Conservation (phyloP, 2,113 vertebrate species). For the Daubentonia madagascariensis region DNA sequence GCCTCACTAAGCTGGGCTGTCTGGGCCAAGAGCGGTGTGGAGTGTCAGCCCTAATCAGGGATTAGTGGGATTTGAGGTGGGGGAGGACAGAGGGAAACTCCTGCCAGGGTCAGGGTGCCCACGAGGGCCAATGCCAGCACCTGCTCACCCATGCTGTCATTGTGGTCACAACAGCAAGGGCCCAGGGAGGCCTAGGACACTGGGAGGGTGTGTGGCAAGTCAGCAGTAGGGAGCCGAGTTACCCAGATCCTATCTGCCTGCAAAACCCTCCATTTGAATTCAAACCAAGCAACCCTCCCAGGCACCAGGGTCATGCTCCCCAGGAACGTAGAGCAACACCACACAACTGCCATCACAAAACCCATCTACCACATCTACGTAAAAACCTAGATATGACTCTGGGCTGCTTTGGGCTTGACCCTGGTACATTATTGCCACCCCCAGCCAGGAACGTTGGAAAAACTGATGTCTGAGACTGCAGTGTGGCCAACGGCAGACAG, state of each 20-base stretch:
- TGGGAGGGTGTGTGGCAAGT: neutral
- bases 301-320: neutral
- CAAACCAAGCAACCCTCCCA: neutral
- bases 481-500: neutral
- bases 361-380: accelerated
- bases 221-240: accelerated
- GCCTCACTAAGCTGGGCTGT: neutral
- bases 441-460: neutral
- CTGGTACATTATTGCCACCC: accelerated
- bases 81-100: slow-evolving; percentile 80
- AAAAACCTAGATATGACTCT: neutral
- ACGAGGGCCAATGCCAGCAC: slow-evolving; percentile 84
- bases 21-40: neutral
- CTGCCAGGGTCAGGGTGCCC: slow-evolving; percentile 82
- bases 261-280: neutral
- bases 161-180: accelerated
- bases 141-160: neutral
- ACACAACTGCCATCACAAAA: neutral
- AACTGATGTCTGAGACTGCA: accelerated
- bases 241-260: neutral
- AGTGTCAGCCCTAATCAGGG: slow-evolving; percentile 42
- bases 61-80: neutral
- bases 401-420: neutral
- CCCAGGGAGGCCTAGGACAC: neutral
- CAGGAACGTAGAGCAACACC: neutral